These are phyloP conservation scores for Procambarus virginalis DNA, from an alignment of 1,140 invertebrate species.

Conservation along the genomic window DNA sequence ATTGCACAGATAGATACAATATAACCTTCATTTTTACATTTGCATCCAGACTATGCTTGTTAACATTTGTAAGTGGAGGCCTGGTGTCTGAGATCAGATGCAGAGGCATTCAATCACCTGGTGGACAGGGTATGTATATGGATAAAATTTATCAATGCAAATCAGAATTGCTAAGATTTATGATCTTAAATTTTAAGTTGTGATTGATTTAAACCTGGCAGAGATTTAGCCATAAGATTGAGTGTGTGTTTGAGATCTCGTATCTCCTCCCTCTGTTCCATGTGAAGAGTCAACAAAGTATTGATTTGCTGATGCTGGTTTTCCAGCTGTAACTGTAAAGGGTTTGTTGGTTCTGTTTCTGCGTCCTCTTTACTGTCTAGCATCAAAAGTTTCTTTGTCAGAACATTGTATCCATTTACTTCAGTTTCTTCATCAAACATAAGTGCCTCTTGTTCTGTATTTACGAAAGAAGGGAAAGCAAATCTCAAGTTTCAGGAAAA, in stretches of 20 bases:
- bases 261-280: conserved; percentile 42
- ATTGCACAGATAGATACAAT: no score
- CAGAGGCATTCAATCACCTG: no score
- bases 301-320: conserved; percentile 22
- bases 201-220: neutral
- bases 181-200: no score
- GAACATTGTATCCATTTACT: conserved; percentile 6
- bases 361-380: conserved; percentile 23
- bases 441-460: conserved; percentile 5
- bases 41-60: no score
- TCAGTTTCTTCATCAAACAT: neutral
- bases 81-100: no score
- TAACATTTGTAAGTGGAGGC: no score
- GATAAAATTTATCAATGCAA: no score
- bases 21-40: no score
- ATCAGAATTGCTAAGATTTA: no score
- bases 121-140: no score
- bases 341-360: conserved; percentile 10
- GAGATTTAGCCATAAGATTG: conserved; percentile 17
- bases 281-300: conserved; percentile 19
- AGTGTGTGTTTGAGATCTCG: conserved; percentile 39
- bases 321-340: conserved; percentile 2
- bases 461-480: conserved; percentile 38
- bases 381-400: conserved; percentile 33
- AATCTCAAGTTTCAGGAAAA: conserved; percentile 40